Evolutionary conservation across 2,113 vertebrate genomes (phyloP).

Genomic region (Oophaga pumilio): DNA sequence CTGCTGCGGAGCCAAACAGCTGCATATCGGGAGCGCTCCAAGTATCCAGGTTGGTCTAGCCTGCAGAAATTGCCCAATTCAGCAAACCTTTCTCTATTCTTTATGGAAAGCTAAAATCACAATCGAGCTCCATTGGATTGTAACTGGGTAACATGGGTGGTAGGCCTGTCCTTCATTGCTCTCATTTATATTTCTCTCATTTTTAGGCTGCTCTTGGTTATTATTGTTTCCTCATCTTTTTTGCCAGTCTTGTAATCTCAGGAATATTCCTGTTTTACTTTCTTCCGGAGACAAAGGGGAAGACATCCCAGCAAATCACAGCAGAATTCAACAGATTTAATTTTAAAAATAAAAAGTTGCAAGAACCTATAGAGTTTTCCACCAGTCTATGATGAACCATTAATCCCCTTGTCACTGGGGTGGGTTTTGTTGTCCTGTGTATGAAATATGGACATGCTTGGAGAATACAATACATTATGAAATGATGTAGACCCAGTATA

Average conservation of each 20-base stretch:
- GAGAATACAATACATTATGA: neutral
- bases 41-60: too few relatives aligned
- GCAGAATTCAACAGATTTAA: slow-evolving; percentile 70
- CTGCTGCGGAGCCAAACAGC: too few relatives aligned
- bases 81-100: neutral
- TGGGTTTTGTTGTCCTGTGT: neutral
- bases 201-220: slow-evolving; percentile 73
- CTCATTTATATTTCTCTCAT: neutral
- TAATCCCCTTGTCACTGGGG: neutral
- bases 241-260: slow-evolving; percentile 66
- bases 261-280: slow-evolving; percentile 68
- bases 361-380: neutral
- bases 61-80: neutral
- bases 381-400: neutral
- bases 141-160: neutral
- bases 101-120: neutral
- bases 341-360: slow-evolving; percentile 52
- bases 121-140: neutral
- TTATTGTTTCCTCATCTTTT: slow-evolving; percentile 83
- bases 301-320: slow-evolving; percentile 74
- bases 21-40: too few relatives aligned
- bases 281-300: slow-evolving; percentile 80
- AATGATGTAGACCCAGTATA: neutral
- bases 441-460: neutral
- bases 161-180: neutral